A percentile compares a stretch with the other conserved stretches of the same genome.
Evolutionary conservation across 2,888 invertebrate species (phyloP).

Genomic region (Opisthograptis luteolata): DNA sequence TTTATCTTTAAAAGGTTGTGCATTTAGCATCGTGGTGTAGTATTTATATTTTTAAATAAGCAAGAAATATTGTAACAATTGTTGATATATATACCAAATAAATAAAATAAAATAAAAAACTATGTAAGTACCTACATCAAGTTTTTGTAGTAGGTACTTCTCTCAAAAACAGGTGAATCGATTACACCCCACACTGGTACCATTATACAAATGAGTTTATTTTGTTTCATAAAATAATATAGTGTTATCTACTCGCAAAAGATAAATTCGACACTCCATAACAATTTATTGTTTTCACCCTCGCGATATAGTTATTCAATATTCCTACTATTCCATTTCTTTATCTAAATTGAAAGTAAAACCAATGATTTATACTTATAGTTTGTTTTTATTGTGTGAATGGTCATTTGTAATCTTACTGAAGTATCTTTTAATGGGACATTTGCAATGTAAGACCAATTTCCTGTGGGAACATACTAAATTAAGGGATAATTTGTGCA

Average conservation of each 20-base stretch:
- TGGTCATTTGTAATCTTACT: conserved; percentile 64
- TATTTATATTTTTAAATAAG: no score
- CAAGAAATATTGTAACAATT: no score
- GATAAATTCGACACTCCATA: conserved; percentile 50
- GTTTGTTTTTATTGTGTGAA: conserved; percentile 68
- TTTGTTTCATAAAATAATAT: no score
- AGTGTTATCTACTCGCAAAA: conserved; percentile 54
- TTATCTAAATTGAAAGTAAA: conserved; percentile 72
- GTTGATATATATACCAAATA: no score
- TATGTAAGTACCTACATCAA: no score
- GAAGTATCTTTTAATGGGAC: conserved; percentile 65
- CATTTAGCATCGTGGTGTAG: no score
- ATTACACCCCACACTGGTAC: neutral
- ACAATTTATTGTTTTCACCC: conserved; percentile 42
- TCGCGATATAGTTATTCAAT: conserved; percentile 57
- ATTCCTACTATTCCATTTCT: conserved; percentile 47
- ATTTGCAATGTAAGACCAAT: conserved; percentile 50
- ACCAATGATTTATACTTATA: conserved; percentile 52
- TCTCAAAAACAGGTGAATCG: neutral
- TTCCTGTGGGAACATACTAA: conserved; percentile 62
- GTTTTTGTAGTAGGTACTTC: no score
- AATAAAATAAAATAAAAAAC: no score
- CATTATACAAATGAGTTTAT: conserved; percentile 42
- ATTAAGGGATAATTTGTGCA: neutral
- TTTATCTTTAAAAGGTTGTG: no score